phyloP scores from a whole-genome alignment of 2,797 vertebrate genomes.

The Potorous gilbertii region DNA sequence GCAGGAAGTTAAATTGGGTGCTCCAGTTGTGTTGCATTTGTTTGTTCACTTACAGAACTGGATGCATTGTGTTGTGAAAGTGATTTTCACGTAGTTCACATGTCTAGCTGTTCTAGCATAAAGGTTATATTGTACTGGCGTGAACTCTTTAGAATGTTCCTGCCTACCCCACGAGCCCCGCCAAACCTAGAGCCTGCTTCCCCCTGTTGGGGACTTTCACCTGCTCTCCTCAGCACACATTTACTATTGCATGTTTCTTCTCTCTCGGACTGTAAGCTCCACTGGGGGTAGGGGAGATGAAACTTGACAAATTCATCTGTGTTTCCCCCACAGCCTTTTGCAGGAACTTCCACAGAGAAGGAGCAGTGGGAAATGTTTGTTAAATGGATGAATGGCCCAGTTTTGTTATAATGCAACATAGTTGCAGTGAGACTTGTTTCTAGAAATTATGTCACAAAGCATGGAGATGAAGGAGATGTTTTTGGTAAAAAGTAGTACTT shows the following conservation, averaged over 20 bases:
- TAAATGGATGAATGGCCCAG: not conserved
- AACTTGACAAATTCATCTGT: not conserved
- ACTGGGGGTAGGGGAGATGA: too few species aligned
- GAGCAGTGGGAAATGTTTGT: not conserved
- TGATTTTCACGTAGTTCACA: not conserved
- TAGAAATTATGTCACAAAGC: not conserved
- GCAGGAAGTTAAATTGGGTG: conserved; percentile 70
- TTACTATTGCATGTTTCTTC: not conserved
- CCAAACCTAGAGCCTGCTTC: not conserved
- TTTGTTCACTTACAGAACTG: conserved; percentile 58
- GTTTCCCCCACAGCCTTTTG: not conserved
- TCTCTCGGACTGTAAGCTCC: not conserved
- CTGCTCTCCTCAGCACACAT: not conserved
- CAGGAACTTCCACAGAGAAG: not conserved
- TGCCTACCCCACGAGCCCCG: not conserved
- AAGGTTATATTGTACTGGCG: not conserved
- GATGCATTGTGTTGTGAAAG: not conserved
- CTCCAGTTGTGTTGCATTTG: conserved; percentile 18
- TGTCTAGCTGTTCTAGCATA: not conserved
- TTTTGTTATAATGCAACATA: not conserved
- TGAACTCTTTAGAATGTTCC: not conserved
- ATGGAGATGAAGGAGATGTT: not conserved
- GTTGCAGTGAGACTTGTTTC: not conserved
- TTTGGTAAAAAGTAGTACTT: not conserved
- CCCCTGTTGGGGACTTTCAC: not conserved